phyloP scores from a whole-genome alignment of 1,140 invertebrate genomes.

The Heterodera carotae region DNA sequence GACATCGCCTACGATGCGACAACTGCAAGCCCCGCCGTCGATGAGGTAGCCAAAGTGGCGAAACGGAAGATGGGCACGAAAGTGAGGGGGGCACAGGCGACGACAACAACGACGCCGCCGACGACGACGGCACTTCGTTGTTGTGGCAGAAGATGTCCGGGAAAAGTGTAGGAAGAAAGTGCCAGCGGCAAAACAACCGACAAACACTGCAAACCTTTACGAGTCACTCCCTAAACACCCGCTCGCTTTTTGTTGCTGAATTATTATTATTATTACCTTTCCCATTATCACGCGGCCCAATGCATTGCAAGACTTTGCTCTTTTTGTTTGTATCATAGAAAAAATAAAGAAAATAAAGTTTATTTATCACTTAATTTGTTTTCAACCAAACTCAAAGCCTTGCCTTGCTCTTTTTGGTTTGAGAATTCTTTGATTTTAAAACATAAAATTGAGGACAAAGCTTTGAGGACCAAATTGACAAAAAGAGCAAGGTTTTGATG shows the following conservation, averaged over 20 bases:
- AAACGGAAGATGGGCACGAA: slow-evolving; percentile 3
- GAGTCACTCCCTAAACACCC: neutral
- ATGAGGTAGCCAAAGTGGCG: slow-evolving; percentile 19
- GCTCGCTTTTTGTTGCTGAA: slow-evolving; percentile 4
- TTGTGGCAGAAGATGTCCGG: neutral
- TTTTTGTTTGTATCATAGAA: slow-evolving; percentile 19
- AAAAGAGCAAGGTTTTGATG: slow-evolving; percentile 37
- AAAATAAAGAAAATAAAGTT: slow-evolving; percentile 6
- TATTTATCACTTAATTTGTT: slow-evolving; percentile 10
- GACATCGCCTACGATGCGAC: slow-evolving; percentile 12
- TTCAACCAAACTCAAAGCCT: slow-evolving; percentile 21
- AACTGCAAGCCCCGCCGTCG: neutral
- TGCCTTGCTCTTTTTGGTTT: slow-evolving; percentile 36
- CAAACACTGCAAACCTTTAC: neutral
- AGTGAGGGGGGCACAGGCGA: neutral
- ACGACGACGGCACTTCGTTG: neutral
- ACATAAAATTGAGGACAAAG: slow-evolving; percentile 26
- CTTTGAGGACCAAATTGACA: neutral
- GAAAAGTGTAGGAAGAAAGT: neutral
- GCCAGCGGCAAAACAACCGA: neutral
- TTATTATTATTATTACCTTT: neutral
- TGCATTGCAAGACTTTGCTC: slow-evolving; percentile 19
- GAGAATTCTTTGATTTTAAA: slow-evolving; percentile 33
- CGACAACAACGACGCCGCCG: neutral
- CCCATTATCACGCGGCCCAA: neutral